Evolutionary conservation across 1,140 invertebrate genomes (phyloP).

Genomic region (Psilanteris sp.): DNA sequence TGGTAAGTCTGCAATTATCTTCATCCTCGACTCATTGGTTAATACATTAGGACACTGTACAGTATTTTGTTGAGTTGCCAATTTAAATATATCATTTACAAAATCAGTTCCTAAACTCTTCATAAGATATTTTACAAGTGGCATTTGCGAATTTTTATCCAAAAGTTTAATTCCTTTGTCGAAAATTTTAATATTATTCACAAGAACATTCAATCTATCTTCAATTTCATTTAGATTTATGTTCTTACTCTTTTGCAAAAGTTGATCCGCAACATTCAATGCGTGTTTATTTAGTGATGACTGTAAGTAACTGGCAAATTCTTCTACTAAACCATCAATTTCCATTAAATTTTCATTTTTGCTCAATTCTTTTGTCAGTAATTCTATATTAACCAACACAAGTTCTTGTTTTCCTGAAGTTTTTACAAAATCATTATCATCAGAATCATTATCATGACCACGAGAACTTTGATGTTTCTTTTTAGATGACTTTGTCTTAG

Average conservation of each 20-base stretch:
- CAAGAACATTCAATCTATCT: conserved; percentile 88
- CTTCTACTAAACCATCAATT: conserved; percentile 82
- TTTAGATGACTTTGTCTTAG: conserved; percentile 96
- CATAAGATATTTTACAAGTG: conserved; percentile 89
- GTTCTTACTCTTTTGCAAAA: conserved; percentile 75
- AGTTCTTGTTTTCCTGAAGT: conserved; percentile 76
- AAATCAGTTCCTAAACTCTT: conserved; percentile 91
- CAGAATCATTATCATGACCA: conserved; percentile 83
- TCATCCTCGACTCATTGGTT: conserved; percentile 84
- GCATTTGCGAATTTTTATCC: conserved; percentile 82
- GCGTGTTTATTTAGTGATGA: conserved; percentile 82
- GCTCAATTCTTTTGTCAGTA: conserved; percentile 85
- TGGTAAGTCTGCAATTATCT: conserved; percentile 83
- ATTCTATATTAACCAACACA: conserved; percentile 84
- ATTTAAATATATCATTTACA: conserved; percentile 87
- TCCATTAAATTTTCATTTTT: conserved; percentile 84
- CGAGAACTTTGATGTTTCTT: conserved; percentile 82
- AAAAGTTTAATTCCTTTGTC: conserved; percentile 90
- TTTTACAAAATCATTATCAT: conserved; percentile 77
- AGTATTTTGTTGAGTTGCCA: conserved; percentile 84
- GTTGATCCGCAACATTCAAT: conserved; percentile 83
- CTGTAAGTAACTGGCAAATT: conserved; percentile 83
- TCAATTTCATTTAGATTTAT: conserved; percentile 79
- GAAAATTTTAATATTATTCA: conserved; percentile 89
- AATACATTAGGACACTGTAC: conserved; percentile 80